Evolutionary conservation across 2,888 invertebrate genomes (phyloP), one percentile per base, ranked within the genome.

Genomic region (Osmoderma eremita): DNA sequence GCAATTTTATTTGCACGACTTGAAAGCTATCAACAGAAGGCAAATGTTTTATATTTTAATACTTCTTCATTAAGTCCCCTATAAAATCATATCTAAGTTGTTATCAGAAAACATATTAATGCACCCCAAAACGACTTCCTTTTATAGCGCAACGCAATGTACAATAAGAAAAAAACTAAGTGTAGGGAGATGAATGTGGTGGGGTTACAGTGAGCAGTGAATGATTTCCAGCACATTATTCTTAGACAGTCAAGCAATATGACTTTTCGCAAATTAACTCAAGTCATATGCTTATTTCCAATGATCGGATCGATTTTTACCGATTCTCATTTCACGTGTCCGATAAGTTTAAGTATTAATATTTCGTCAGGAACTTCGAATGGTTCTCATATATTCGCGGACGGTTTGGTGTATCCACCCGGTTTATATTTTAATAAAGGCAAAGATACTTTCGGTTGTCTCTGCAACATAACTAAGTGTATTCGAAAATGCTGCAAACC

Each of bases 121-220:
- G 24, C 45, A 58, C 58, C 58, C n/a, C 45, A 58, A n/a, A 58
- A 58, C 58, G 58, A 58, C 30, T 58, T 58, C 45, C 58, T 42
- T 58, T 41, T 41, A 20, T 12, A 15, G 20, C 13, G 13, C 36
- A 41, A 45, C 42, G 30, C 13, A 45, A 15, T 22, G 2, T 6
- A 24, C 17, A 42, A 42, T 15, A 45, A 58, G 42, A 58, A 58
- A 58, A 24, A 3, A 8, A 45, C 30, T 42, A 58, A 58, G 24
- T 45, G 45, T 17, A 45, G 12, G 15, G 30, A 58, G 45, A 42
- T 58, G 24, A 15, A 15, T 30, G 42, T 42, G 24, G 45, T 15
- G 58, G 58, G 58, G 45, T 13, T 24, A 17, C 30, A 58, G 15
- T 58, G 58, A 15, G 42, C 4, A 58, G 42, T 30, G 42, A 17